These are phyloP conservation scores for Sussaba pulchella DNA, from an alignment of 2,888 invertebrate genomes.

Conservation along the genomic window DNA sequence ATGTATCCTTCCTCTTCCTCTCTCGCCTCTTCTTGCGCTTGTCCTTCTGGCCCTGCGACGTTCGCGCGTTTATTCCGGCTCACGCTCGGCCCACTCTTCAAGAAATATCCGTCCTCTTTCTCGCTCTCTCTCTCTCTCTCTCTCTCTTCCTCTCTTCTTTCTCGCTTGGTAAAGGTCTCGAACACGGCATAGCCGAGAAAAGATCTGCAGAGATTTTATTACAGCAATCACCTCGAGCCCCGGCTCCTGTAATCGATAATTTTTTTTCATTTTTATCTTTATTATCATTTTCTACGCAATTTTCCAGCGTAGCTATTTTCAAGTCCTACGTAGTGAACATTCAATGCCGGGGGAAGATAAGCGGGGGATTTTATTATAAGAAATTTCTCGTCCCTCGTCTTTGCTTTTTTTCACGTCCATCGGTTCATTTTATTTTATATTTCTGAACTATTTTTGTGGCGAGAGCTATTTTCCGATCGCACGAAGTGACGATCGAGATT, in stretches of 20 bases:
- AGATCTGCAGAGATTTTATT: slow-evolving; percentile 29
- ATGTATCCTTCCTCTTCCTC: neutral
- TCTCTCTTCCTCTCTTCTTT: too few relatives aligned
- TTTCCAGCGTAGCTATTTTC: neutral
- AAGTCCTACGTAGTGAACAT: neutral
- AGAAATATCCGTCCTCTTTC: slow-evolving; percentile 2
- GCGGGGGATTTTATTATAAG: neutral
- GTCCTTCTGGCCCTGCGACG: too few relatives aligned
- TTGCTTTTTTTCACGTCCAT: too few relatives aligned
- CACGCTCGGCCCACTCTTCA: slow-evolving; percentile 9
- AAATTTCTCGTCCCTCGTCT: neutral
- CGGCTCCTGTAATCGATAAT: neutral
- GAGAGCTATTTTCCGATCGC: too few relatives aligned
- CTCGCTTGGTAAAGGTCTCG: slow-evolving; percentile 1
- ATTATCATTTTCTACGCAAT: neutral
- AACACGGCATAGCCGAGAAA: neutral
- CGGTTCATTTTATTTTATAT: slow-evolving; percentile 3
- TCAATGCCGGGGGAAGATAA: neutral
- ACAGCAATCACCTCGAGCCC: neutral
- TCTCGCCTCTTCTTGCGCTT: too few relatives aligned
- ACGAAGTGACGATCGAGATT: neutral
- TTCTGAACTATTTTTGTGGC: neutral
- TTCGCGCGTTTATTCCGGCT: slow-evolving; percentile 17
- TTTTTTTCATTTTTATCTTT: neutral
- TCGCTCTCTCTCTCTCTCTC: neutral